Base-by-base conservation (phyloP, 2,888 invertebrate species). In the Drosophila nr. fundita region DNA sequence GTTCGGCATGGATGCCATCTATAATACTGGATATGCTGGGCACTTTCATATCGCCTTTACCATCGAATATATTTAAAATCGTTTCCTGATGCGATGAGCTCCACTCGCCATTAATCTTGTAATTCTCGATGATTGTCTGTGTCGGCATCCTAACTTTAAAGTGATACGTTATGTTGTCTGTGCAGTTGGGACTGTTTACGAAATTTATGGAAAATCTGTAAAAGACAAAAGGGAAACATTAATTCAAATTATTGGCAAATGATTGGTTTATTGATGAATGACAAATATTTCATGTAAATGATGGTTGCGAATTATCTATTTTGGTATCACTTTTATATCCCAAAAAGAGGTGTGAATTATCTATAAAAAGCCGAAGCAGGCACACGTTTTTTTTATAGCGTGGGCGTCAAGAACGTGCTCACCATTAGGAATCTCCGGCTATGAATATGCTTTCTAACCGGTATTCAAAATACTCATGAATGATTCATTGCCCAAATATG, bases 191-290 rank as follows among this genome's bases (percentile, higher is more conserved):
- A 58, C 91, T 92, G 78, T 90, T 90, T 5, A 87, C 91, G 73
- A 93, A 93, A 60, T 93, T 93, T 30, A 93, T 90, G 38, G 93
- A 93, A 77, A 91, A 92, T 80, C 93, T 93, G 78, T 48, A 50
- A 62, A 3, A 38, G 54, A 38, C n/a, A 38, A 55, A 50, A 11
- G 7, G 32, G 0, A 42, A 10, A 38, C 11, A 11, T 57, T n/a
- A 40, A 62, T 29, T 27, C 11, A 15, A n/a, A n/a, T 29, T 32
- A 36, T 63, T 52, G 4, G 21, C 29, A 32, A 34, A 29, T 45
- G 4, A 42, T 32, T 49, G 13, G n/a, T 29, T 36, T 59, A 5
- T 45, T 30, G 21, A 18, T 21, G 15, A 30, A 30, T 1, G 7
- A 18, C 18, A 13, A 18, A 36, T 32, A 13, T 52, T 57, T 13